Percentiles rank a stretch among this genome's conserved stretches.
These are phyloP conservation scores for Triops longicaudatus DNA, from an alignment of 1,140 invertebrate species.

Conservation along the genomic window DNA sequence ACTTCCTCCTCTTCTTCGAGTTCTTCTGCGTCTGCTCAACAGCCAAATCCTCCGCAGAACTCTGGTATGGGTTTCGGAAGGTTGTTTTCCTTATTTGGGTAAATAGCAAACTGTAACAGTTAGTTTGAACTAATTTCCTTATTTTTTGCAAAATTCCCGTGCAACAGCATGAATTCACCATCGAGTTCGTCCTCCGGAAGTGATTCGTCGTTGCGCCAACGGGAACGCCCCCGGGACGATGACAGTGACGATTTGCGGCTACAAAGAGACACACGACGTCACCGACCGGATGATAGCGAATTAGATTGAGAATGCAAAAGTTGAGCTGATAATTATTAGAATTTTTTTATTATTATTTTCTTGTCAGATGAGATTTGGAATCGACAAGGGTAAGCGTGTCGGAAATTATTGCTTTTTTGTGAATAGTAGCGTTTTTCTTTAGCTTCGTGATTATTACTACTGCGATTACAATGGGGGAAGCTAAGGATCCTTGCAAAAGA, in stretches of 20 bases:
- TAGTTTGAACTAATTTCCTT: not conserved
- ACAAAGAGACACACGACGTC: not conserved
- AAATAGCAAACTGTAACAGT: not conserved
- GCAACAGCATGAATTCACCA: not conserved
- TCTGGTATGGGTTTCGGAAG: not conserved
- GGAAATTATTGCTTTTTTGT: not conserved
- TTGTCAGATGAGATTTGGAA: not conserved
- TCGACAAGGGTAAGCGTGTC: not conserved
- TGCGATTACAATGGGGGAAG: not conserved
- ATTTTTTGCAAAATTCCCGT: not conserved
- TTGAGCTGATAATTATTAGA: not conserved
- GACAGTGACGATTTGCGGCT: not conserved
- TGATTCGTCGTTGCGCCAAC: not conserved
- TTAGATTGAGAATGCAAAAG: not conserved
- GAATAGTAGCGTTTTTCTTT: not conserved
- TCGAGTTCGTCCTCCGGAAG: not conserved
- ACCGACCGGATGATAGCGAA: not conserved
- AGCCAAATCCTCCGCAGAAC: not conserved
- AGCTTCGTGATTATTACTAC: not conserved
- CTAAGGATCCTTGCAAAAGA: not conserved
- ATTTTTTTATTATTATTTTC: not conserved
- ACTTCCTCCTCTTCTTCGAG: slow-evolving; percentile 2
- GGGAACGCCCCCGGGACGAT: not conserved
- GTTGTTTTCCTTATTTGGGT: slow-evolving; percentile 12
- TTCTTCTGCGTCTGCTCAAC: not conserved